Evolutionary conservation across 2,888 invertebrate genomes (phyloP), one percentile per base, ranked within the genome.

Genomic region (Cosmopolites sordidus): DNA sequence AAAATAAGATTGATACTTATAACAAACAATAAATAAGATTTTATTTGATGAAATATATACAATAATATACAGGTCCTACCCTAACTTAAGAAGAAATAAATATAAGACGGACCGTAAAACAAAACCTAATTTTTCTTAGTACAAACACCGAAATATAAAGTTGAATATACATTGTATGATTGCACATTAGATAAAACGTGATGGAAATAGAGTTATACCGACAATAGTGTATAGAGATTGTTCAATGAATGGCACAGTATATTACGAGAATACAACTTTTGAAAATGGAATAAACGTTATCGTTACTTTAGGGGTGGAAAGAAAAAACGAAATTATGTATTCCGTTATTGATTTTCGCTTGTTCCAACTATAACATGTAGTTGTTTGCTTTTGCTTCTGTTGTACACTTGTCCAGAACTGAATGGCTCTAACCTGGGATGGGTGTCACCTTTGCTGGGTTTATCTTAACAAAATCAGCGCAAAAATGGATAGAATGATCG

Each of bases 391-490:
- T 92, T 92, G 61, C 92, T 92, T 59, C 86, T 86, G 73, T 95
- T 94, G 76, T 93, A 96, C 15, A 96, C 90, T 74, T 96, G 94
- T 0, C 94, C 93, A 0, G 89, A 83, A 68, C 87, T 86, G 75
- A 94, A 94, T 0, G 92, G 92, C 69, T 92, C 90, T 48, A 92
- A 75, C 55, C 90, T 82, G 0, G 92, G 91, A 66, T 88, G 89
- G 0, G 79, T 77, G 37, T 79, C 79, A 38, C 68, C 70, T 65
- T 78, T 78, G 50, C 74, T 70, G 42, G 70, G 63, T 61, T 71
- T 69, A 65, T 78, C 78, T 78, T 41, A 11, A n/a, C n/a, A n/a
- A n/a, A n/a, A n/a, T n/a, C n/a, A n/a, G n/a, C n/a, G n/a, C n/a
- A n/a, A n/a, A n/a, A n/a, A n/a, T n/a, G n/a, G n/a, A n/a, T n/a